Evolutionary conservation across 2,113 vertebrate genomes (phyloP), one percentile per base, ranked within the genome.

Genomic region (Ceuthmochares aereus): DNA sequence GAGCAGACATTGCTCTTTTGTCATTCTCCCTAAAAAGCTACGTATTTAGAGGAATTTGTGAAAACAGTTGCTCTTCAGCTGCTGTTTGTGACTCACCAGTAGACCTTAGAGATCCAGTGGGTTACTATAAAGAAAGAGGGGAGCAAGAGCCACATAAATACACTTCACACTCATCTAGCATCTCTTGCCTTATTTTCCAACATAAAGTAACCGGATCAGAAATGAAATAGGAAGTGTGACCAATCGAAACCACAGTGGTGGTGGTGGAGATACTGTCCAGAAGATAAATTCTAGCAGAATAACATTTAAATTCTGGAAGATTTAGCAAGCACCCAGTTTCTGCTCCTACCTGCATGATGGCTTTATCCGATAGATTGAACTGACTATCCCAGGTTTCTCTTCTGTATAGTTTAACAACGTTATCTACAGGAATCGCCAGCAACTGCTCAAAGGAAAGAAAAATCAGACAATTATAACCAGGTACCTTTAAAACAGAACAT

Each of bases 381-480:
- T 98, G 96, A 29, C 97, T 98, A 5, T 96, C 97, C 99, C 99
- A 99, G 89, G 98, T 98, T 60, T 98, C 98, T 95, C 99, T 98
- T 95, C 97, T 98, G 36, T 99, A 99, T 4, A 99, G 96, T 47
- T 99, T 98, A 43, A 99, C 98, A 51, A 95, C 98, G 29, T 98
- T 98, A 56, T 98, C 99, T 20, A 99, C 99, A 34, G 99, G 99
- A 98, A 99, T 93, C 10, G 99, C 99, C 91, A 99, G 95, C 49
- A 99, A 84, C 99, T 99, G 96, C 83, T 78, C 17, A 76, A 80
- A 52, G 73, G 83, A 88, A 49, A 93, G n/a, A 84, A 91, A 80
- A 45, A 66, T 51, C 18, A 30, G 83, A 32, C 72, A 40, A 51
- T 68, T 32, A 94, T 42, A 88, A 56, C 36, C 30, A 83, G n/a